phyloP scores from a whole-genome alignment of 2,888 invertebrate species.

The Lithodes maja region DNA sequence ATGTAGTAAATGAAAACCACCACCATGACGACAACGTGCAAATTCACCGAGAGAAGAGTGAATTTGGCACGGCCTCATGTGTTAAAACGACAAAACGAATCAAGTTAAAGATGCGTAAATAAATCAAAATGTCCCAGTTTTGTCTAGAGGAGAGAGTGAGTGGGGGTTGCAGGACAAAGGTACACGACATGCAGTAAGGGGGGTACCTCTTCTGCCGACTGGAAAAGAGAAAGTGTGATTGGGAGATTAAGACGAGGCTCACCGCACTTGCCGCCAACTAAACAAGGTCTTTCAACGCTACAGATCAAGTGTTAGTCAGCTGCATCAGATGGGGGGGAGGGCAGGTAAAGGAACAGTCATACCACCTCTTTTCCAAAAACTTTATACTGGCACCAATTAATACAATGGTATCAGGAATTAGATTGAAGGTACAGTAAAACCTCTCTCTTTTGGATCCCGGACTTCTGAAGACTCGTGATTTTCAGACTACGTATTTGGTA shows the following conservation, averaged over 20 bases:
- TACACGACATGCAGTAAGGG: conserved; percentile 60
- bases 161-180: conserved; percentile 53
- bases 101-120: not conserved
- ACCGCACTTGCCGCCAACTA: conserved; percentile 44
- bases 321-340: conserved; percentile 20
- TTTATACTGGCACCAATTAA: too few species aligned
- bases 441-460: too few species aligned
- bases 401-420: too few species aligned
- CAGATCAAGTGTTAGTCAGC: conserved; percentile 54
- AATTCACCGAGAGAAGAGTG: conserved; percentile 5
- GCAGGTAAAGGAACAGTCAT: too few species aligned
- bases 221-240: conserved; percentile 68
- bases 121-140: conserved; percentile 20
- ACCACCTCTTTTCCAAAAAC: too few species aligned
- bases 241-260: conserved; percentile 51
- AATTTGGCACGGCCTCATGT: conserved; percentile 32
- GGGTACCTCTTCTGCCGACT: conserved; percentile 68
- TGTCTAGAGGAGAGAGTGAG: conserved; percentile 49
- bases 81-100: not conserved
- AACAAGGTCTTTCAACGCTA: conserved; percentile 40
- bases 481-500: too few species aligned
- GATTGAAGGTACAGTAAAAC: too few species aligned
- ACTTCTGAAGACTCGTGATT: too few species aligned
- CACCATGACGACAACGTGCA: conserved; percentile 29
- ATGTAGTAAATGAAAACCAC: not conserved